Base-by-base conservation (phyloP, 1,140 invertebrate species). In the Akabosia matsudoensis region DNA sequence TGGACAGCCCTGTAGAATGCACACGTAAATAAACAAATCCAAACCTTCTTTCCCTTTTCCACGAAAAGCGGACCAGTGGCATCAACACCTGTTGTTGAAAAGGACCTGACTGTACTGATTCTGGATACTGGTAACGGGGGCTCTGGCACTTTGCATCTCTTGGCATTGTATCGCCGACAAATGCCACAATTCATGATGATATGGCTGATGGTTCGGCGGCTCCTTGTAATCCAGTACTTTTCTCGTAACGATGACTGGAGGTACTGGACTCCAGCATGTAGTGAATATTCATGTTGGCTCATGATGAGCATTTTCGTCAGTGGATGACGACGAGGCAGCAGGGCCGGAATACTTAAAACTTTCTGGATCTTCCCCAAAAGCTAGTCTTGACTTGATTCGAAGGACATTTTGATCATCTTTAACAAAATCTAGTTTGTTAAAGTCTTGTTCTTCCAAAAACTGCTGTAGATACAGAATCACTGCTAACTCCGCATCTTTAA, bases 21-120 rank as follows among this genome's bases (percentile, higher is more conserved):
- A 78, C 81, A 82, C 13, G 79, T 77, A 33, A 82, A 82, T 3
- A 83, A 16, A 75, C 77, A 78, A 52, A 81, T 18, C 64, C 70
- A 73, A 2, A 71, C 61, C 74, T 83, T 83, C 22, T 30, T 34
- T 70, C 45, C 54, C n/a, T 56, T 31, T 26, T 72, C 76, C 2
- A 81, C 72, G 16, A 22, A 37, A 18, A 82, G 74, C 3, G 81
- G 81, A 0, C 79, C 82, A 33, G 78, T 78, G 45, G 70, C 76
- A 64, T 83, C 82, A 7, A 83, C 54, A 4, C 78, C 78, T 4
- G 37, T 73, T 7, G 30, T 14, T 18, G 74, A 67, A 82, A 83
- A 22, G 73, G 76, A 0, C 70, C 28, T 4, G 28, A 31, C 33
- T 76, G 71, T 72, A 1, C 79, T n/a, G 16, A 80, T 30, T 31